Percentiles rank a stretch among this genome's conserved stretches.
These are phyloP conservation scores for Solea senegalensis DNA, from an alignment of 2,113 vertebrate genomes.

Conservation along the genomic window DNA sequence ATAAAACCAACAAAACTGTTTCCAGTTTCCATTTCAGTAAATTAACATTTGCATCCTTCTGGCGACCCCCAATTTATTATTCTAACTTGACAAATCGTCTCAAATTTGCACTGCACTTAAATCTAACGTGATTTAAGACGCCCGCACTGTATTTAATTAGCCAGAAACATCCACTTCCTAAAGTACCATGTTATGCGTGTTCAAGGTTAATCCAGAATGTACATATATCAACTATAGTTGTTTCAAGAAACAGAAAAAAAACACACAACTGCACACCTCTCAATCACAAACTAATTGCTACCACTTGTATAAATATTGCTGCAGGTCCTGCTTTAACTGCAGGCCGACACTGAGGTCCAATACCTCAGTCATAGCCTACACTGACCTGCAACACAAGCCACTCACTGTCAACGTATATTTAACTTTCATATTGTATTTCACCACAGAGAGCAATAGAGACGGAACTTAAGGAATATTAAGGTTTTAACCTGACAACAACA, in stretches of 20 bases:
- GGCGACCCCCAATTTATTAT: neutral
- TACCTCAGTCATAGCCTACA: slow-evolving; percentile 12
- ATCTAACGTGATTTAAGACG: neutral
- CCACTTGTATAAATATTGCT: slow-evolving; percentile 68
- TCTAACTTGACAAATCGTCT: neutral
- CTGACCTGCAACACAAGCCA: slow-evolving; percentile 7
- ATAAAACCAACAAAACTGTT: neutral
- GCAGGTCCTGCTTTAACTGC: slow-evolving; percentile 46
- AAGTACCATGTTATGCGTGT: neutral
- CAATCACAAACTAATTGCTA: slow-evolving; percentile 50
- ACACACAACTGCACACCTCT: slow-evolving; percentile 46
- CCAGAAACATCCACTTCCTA: slow-evolving; percentile 1
- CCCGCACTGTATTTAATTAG: neutral
- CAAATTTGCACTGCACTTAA: neutral
- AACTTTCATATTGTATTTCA: slow-evolving; percentile 10
- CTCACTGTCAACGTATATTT: slow-evolving; percentile 36
- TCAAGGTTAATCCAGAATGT: neutral
- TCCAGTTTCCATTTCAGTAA: too few relatives aligned
- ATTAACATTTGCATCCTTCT: too few relatives aligned
- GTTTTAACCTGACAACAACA: slow-evolving; percentile 9
- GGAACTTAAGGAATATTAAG: slow-evolving; percentile 27
- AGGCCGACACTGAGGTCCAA: slow-evolving; percentile 34
- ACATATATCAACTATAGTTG: neutral
- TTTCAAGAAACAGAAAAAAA: slow-evolving; percentile 13
- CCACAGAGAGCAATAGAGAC: neutral